Base-by-base conservation (phyloP, 2,888 invertebrate genomes). In the Hydroisotoma schaefferi region DNA sequence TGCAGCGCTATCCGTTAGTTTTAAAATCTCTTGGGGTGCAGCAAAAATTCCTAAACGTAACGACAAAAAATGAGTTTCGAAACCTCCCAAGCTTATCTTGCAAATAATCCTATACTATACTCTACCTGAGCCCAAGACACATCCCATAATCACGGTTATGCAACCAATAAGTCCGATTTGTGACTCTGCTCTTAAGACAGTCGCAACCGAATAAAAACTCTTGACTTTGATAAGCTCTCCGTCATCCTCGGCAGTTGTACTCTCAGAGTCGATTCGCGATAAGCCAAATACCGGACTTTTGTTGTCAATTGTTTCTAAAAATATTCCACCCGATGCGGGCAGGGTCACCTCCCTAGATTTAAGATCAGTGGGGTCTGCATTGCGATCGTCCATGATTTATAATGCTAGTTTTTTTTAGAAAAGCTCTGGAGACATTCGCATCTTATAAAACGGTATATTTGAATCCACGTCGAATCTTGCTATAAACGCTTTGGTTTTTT, bases 41-140 rank as follows among this genome's bases (percentile, higher is more conserved):
- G 55, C 47, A 23, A 65, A 65, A 5, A 65, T 61, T 12, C 60
- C 64, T 64, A 55, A 22, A 15, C 20, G 23, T 46, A 46, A 23
- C n/a, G 6, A 12, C 44, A 43, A 18, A 43, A 8, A 18, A 20
- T 18, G 8, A 43, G n/a, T n/a, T n/a, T n/a, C n/a, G n/a, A 18
- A 43, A n/a, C 2, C 44, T 8, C 10, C n/a, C 6, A 43, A 18
- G 44, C 2, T 22, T 26, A 25, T 23, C 38, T 23, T 23, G 20
- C 44, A 20, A 43, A 37, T 5, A 43, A 6, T 43, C 18, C 43
- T 10, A 43, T 8, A n/a, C 20, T 28, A 20, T 23, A 18, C 26
- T 8, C 38, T 53, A 49, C 48, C 61, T 27, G 40, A 47, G 1
- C 62, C 62, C 26, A 62, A 15, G 12, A 62, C 58, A 23, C 43